These are phyloP conservation scores for Myathropa florea DNA, from an alignment of 2,888 invertebrate genomes.

Conservation along the genomic window DNA sequence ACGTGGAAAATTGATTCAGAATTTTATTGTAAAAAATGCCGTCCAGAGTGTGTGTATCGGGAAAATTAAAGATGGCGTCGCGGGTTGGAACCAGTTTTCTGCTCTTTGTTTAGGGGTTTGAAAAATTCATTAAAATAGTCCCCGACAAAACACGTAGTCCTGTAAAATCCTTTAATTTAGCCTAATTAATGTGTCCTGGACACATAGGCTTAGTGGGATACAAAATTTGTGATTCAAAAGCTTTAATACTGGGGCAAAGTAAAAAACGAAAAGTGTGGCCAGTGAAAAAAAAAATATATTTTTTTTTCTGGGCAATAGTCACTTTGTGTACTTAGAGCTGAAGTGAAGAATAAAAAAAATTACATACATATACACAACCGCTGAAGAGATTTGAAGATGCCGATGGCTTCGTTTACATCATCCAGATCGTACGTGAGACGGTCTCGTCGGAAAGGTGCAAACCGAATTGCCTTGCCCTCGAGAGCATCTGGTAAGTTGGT, in stretches of 20 bases:
- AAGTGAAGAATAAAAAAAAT: slow-evolving; percentile 72
- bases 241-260: slow-evolving; percentile 33
- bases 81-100: slow-evolving; percentile 83
- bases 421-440: slow-evolving; percentile 95
- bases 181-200: slow-evolving; percentile 49
- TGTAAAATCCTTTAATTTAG: slow-evolving; percentile 38
- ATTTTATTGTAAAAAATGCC: slow-evolving; percentile 62
- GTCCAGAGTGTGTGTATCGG: slow-evolving; percentile 69
- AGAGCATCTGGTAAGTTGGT: slow-evolving; percentile 78
- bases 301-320: slow-evolving; percentile 75
- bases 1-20: slow-evolving; percentile 69
- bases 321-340: slow-evolving; percentile 72
- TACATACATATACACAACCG: slow-evolving; percentile 58
- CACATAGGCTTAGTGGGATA: slow-evolving; percentile 41
- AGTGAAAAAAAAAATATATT: slow-evolving; percentile 47
- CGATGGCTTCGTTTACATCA: slow-evolving; percentile 96
- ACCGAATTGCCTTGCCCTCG: slow-evolving; percentile 84
- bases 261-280: slow-evolving; percentile 43
- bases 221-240: slow-evolving; percentile 34
- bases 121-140: slow-evolving; percentile 61
- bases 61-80: slow-evolving; percentile 90
- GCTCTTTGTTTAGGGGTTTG: slow-evolving; percentile 91
- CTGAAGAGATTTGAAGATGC: slow-evolving; percentile 82
- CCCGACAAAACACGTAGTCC: slow-evolving; percentile 55
- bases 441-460: slow-evolving; percentile 94